Base-by-base conservation (phyloP, 2,797 vertebrate genomes). In the Hypotaenidia philippensis region DNA sequence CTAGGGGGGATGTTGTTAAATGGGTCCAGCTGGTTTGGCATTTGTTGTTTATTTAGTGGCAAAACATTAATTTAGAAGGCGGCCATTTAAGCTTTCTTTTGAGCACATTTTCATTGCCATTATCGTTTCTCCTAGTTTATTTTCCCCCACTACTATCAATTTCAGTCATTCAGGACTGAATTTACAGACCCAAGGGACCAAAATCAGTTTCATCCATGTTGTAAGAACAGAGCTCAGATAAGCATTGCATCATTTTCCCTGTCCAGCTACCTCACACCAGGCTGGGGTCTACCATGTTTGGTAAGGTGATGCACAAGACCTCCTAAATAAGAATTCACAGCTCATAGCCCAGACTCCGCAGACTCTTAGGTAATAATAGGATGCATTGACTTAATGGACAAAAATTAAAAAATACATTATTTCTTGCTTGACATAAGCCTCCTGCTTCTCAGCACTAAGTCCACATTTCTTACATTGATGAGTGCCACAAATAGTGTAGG, bases 31-130 rank as follows among this genome's bases (percentile, higher is more conserved):
- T 83, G 65, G 36, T 87, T 92, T 61, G 41, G 23, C 55, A 93
- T 68, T 92, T 92, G 55, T 44, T 93, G 63, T 76, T 93, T 87
- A 84, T 93, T 83, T 87, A 87, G 82, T 80, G 36, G 74, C 56
- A 92, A 93, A 84, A 49, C 32, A 70, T 83, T 87, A 84, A 71
- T 90, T 91, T 78, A 68, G 57, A 76, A 69, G 40, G 3, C 1
- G 9, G 45, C 20, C 15, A 79, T 78, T 81, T 78, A 82, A 91
- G 50, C 41, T 79, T 76, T 77, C 87, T 89, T 68, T 70, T 76
- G 64, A 95, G 71, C 47, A 61, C 12, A 40, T 86, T 93, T 91
- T 68, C 57, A 69, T 56, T 93, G 49, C 11, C 36, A n/a, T 88
- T 86, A 57, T 26, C 32, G 4, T 12, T 83, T 65, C 41, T 75